phyloP scores from a whole-genome alignment of 2,797 vertebrate genomes.

The Syndactyla subalaris region DNA sequence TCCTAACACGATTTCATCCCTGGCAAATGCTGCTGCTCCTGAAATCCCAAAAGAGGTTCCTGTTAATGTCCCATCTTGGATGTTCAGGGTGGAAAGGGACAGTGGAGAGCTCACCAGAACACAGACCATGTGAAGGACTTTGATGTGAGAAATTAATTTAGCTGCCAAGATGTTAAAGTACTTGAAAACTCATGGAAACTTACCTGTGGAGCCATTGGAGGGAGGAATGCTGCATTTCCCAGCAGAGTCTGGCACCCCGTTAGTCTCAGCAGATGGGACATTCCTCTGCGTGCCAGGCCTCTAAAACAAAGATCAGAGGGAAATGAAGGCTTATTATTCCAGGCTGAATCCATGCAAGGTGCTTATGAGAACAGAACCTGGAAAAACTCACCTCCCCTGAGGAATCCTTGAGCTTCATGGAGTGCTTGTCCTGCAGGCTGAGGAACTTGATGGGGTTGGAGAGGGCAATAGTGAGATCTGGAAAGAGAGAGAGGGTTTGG shows the following conservation, averaged over 20 bases:
- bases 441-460: conserved; percentile 92
- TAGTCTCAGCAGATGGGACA: conserved; percentile 36
- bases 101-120: background rate
- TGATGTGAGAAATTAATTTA: background rate
- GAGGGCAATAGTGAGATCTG: conserved; percentile 95
- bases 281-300: background rate
- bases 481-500: conserved; percentile 25
- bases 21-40: conserved; percentile 39
- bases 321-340: background rate
- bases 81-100: background rate
- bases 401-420: conserved; percentile 62
- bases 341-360: background rate
- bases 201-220: conserved; percentile 72
- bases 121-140: background rate
- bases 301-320: conserved; percentile 46
- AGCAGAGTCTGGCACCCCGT: background rate
- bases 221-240: background rate
- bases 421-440: conserved; percentile 73
- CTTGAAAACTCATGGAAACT: background rate
- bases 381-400: conserved; percentile 61
- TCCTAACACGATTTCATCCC: conserved; percentile 2
- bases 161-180: background rate
- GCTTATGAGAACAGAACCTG: background rate
- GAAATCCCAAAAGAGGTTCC: conserved; percentile 22
- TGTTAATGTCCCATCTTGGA: background rate